These are phyloP conservation scores for Manis javanica DNA, from an alignment of 2,797 vertebrate genomes.

Conservation along the genomic window DNA sequence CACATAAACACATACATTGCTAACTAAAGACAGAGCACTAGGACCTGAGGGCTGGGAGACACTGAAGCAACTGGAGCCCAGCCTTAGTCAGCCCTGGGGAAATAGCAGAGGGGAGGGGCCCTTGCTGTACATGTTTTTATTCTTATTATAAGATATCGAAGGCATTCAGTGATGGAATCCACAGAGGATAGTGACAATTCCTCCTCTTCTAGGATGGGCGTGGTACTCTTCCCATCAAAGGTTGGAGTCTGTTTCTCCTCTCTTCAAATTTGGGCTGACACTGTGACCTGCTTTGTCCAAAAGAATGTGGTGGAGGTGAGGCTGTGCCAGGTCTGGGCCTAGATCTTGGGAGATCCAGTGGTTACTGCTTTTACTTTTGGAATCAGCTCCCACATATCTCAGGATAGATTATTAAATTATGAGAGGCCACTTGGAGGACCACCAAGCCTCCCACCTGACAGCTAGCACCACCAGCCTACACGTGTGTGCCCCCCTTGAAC, in stretches of 20 bases:
- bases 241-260: background rate
- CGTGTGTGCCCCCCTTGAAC: background rate
- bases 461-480: background rate
- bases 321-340: background rate
- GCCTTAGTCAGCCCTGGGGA: background rate
- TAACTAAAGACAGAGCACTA: conserved; percentile 24
- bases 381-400: conserved; percentile 5
- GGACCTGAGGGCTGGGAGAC: background rate
- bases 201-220: background rate
- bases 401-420: background rate
- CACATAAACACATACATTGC: background rate
- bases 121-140: conserved; percentile 28
- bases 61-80: background rate
- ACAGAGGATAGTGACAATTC: background rate
- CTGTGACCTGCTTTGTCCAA: background rate
- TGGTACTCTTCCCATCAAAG: background rate
- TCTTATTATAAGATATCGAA: background rate
- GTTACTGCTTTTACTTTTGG: conserved; percentile 42
- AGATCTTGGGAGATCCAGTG: background rate
- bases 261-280: background rate
- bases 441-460: background rate
- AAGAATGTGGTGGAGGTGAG: background rate
- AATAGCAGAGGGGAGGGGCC: background rate
- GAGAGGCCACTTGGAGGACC: background rate
- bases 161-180: background rate